Evolutionary conservation across 2,797 vertebrate genomes (phyloP).

Genomic region (Oreochromis grahami): DNA sequence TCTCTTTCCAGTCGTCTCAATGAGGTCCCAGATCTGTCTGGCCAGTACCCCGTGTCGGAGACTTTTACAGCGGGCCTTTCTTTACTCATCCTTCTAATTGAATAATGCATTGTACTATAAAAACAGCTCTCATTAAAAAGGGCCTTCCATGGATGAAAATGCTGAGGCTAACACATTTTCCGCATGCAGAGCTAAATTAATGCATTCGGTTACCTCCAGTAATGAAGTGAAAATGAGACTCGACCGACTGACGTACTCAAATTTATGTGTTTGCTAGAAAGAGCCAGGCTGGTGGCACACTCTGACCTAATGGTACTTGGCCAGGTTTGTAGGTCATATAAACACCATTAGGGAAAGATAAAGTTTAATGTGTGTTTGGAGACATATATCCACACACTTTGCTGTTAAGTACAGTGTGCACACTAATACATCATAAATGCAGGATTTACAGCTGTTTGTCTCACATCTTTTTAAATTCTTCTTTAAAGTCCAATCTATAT

Average conservation of each 20-base stretch:
- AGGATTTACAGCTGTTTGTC: neutral
- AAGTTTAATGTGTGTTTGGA: neutral
- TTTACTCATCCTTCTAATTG: constrained; percentile 61
- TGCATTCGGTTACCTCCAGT: constrained; percentile 54
- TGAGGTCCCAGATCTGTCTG: constrained; percentile 38
- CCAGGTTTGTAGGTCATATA: neutral
- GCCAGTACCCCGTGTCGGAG: constrained; percentile 11
- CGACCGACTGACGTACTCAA: constrained; percentile 31
- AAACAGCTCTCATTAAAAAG: constrained; percentile 63
- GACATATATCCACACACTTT: neutral
- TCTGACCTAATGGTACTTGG: neutral
- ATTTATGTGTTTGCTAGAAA: constrained; percentile 26
- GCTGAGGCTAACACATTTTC: constrained; percentile 66
- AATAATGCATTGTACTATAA: constrained; percentile 66
- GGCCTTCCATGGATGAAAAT: constrained; percentile 49
- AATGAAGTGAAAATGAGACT: constrained; percentile 63
- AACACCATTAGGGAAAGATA: neutral
- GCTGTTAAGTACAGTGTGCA: neutral
- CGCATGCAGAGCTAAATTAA: constrained; percentile 52
- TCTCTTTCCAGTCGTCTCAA: neutral
- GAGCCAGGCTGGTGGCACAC: neutral
- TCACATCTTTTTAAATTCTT: neutral
- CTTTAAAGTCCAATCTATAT: neutral
- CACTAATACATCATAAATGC: neutral
- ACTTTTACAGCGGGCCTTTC: constrained; percentile 33